Evolutionary conservation across 2,797 vertebrate species (phyloP).

Genomic region (Holocentrus rufus): DNA sequence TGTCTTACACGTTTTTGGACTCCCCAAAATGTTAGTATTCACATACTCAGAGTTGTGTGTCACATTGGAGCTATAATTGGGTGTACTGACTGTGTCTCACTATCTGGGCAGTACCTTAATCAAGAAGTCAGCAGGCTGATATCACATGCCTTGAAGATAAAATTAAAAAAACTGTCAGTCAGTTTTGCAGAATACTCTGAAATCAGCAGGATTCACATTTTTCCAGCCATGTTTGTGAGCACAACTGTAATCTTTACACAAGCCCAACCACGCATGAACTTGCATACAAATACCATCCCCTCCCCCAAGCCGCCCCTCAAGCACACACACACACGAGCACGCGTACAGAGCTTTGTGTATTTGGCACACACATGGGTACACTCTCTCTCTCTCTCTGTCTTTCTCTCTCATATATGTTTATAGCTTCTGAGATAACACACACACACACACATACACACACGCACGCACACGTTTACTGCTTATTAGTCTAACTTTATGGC

Average conservation of each 20-base stretch:
- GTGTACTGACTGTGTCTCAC: neutral
- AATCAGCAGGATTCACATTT: too few species aligned
- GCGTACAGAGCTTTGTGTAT: neutral
- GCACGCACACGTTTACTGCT: slow-evolving; percentile 29
- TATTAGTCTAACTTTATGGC: slow-evolving; percentile 50
- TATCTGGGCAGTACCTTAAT: neutral
- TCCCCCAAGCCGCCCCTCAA: too few species aligned
- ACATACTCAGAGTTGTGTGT: neutral
- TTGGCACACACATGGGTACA: slow-evolving; percentile 12
- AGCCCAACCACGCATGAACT: too few species aligned
- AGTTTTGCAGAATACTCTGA: too few species aligned
- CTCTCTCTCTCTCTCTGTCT: neutral
- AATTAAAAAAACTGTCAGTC: too few species aligned
- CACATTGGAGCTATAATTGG: neutral
- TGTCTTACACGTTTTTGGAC: too few species aligned
- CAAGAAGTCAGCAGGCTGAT: too few species aligned
- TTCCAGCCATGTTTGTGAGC: neutral
- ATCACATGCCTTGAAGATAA: too few species aligned
- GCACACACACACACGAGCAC: neutral
- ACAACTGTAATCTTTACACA: neutral
- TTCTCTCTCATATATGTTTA: slow-evolving; percentile 11
- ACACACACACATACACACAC: neutral
- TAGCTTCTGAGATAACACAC: slow-evolving; percentile 22
- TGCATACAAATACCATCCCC: too few species aligned
- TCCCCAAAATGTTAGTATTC: neutral